Base-by-base conservation (phyloP, 1,140 invertebrate species). In the Chrysopa pallens region DNA sequence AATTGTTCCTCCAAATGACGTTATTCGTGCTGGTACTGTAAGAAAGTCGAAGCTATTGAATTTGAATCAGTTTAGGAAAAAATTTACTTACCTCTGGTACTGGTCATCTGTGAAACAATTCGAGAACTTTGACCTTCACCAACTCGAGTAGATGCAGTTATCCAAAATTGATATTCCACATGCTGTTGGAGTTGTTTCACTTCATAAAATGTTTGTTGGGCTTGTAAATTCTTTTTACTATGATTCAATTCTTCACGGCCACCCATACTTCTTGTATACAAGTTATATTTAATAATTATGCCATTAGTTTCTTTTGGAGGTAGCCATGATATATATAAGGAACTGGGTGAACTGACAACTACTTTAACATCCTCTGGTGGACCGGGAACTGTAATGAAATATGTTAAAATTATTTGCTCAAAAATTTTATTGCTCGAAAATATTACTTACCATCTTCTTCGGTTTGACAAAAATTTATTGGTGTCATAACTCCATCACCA, bases 121-220 rank as follows among this genome's bases (percentile, higher is more conserved):
- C 68, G 64, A 0, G 78, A 80, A 56, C 75, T 80, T 50, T 77
- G 76, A 0, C 81, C 80, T 55, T 84, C 81, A 0, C 81, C 82
- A 35, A 81, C 72, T 17, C 76, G 62, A 0, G 81, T 85, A 9
- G 74, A 77, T 8, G 79, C 81, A 3, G 80, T 81, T 7, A 85
- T 76, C 81, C 81, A 85, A 54, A 82, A 83, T 55, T 84, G 76
- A 56, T 89, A 88, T 46, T 78, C 74, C 5, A 81, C 79, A 31
- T 82, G 73, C 4, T 82, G 78, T 47, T 81, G 74, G 8, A 89
- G 61, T 36, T 70, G 70, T 42, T 74, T 76, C 2, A 73, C 68
- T 53, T 82, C 78, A 48, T 73, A 80, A 40, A 63, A 70, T 1
- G 70, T 71, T 44, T 75, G 73, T 38, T 73, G 69, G 8, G 72